Evolutionary conservation across 1,140 invertebrate species (phyloP).

Genomic region (Diabrotica undecimpunctata): DNA sequence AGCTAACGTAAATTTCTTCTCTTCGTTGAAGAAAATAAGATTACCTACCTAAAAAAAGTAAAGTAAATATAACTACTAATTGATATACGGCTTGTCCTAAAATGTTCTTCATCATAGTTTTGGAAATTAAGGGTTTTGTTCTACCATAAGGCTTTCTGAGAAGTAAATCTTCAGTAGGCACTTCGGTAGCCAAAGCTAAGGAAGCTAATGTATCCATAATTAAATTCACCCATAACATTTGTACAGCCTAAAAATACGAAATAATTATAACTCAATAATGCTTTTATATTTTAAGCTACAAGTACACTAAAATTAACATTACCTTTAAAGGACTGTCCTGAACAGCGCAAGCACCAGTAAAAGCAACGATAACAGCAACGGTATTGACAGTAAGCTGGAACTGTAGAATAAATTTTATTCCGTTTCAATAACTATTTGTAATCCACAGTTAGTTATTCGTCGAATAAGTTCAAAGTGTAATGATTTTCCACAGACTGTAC

Average conservation of each 20-base stretch:
- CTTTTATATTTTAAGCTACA: background rate
- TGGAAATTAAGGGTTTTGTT: slow-evolving; percentile 96
- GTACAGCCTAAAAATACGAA: slow-evolving; percentile 88
- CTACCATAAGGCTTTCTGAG: slow-evolving; percentile 96
- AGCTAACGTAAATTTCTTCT: too few species aligned
- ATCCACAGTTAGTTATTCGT: too few species aligned
- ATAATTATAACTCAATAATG: background rate
- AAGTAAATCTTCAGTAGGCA: slow-evolving; percentile 91
- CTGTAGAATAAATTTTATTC: too few species aligned
- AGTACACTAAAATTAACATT: slow-evolving; percentile 20
- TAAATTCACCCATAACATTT: slow-evolving; percentile 99
- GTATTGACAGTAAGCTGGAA: slow-evolving; percentile 99
- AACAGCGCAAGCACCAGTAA: slow-evolving; percentile 96
- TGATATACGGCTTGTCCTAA: slow-evolving; percentile 97
- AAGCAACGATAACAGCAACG: slow-evolving; percentile 96
- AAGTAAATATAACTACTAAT: slow-evolving; percentile 88
- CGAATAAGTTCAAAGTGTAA: too few species aligned
- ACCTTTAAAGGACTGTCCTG: slow-evolving; percentile 90
- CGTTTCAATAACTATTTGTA: too few species aligned
- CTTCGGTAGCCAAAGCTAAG: slow-evolving; percentile 96
- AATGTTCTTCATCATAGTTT: slow-evolving; percentile 99
- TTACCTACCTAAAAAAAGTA: slow-evolving; percentile 86
- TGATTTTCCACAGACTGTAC: too few species aligned
- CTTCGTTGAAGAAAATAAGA: too few species aligned
- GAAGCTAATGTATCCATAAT: slow-evolving; percentile 99